Percentiles rank a stretch among this genome's conserved stretches.
These are phyloP conservation scores for Arizona elegans DNA, from an alignment of 2,113 vertebrate species.

Conservation along the genomic window DNA sequence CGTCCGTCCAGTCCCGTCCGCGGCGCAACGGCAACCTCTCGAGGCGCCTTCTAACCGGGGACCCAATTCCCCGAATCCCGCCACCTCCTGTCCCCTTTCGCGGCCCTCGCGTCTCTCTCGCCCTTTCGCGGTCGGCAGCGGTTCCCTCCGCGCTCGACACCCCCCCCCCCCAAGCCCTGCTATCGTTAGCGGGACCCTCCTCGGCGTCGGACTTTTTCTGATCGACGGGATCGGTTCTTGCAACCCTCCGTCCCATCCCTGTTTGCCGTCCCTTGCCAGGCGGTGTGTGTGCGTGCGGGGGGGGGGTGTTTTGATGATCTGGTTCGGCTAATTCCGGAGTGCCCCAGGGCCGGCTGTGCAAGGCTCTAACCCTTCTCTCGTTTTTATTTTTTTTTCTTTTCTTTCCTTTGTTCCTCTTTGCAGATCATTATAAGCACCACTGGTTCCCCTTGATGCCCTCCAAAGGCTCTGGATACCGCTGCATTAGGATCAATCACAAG, in stretches of 20 bases:
- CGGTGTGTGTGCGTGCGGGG: background rate
- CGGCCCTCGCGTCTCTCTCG: background rate
- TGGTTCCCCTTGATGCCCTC: slow-evolving; percentile 75
- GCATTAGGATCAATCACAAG: slow-evolving; percentile 77
- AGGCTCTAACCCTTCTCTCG: slow-evolving; percentile 24
- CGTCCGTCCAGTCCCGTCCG: background rate
- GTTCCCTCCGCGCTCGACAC: background rate
- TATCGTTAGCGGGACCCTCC: background rate
- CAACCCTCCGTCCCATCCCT: background rate
- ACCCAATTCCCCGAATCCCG: background rate
- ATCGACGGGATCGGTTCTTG: background rate
- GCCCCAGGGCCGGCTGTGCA: background rate
- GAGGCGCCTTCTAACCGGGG: background rate
- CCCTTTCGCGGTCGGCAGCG: background rate
- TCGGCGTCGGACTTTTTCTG: background rate
- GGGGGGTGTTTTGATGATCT: background rate
- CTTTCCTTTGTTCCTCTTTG: slow-evolving; percentile 34
- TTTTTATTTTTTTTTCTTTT: background rate
- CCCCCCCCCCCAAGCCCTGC: background rate
- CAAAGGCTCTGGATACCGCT: slow-evolving; percentile 76
- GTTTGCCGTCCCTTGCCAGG: background rate
- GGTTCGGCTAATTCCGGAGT: background rate
- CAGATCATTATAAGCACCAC: slow-evolving; percentile 76
- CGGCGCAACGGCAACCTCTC: background rate
- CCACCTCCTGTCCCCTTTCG: background rate